A percentile compares a stretch with the other conserved stretches of the same genome.
Conservation (phyloP, 2,797 vertebrate species). For the Petrocephalus schoutedeni region DNA sequence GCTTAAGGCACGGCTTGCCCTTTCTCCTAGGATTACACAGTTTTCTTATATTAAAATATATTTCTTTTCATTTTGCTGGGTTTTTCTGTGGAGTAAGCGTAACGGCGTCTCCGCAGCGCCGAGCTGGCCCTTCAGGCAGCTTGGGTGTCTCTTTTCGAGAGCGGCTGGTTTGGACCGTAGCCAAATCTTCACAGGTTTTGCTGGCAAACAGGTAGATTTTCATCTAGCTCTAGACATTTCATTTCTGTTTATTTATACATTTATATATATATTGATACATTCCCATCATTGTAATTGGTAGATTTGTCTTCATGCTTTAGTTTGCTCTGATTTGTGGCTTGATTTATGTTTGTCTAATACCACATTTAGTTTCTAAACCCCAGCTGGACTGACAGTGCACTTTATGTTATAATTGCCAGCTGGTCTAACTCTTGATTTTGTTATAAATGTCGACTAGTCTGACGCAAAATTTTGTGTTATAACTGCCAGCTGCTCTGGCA, state of each 20-base stretch:
- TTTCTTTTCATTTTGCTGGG: not conserved
- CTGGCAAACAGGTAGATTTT: not conserved
- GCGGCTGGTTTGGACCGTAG: not conserved
- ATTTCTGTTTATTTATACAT: not conserved
- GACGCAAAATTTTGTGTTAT: not conserved
- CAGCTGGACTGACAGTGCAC: not conserved
- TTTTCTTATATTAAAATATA: conserved; percentile 15
- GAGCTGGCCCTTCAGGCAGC: not conserved
- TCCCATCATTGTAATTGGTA: not conserved
- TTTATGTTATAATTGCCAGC: not conserved
- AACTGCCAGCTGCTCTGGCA: not conserved
- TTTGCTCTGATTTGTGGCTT: not conserved
- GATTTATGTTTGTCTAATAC: not conserved
- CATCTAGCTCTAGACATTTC: not conserved
- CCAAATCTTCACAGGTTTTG: not conserved
- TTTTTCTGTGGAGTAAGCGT: conserved; percentile 7
- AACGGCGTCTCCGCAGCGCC: not conserved
- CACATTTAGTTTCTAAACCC: not conserved
- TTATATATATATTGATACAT: not conserved
- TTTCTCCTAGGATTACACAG: not conserved
- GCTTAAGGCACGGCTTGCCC: not conserved
- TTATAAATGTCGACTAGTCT: not conserved
- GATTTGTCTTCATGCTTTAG: not conserved
- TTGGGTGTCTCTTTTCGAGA: not conserved
- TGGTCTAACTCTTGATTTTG: not conserved